Evolutionary conservation across 2,113 vertebrate genomes (phyloP).

Genomic region (Axis porcinus): DNA sequence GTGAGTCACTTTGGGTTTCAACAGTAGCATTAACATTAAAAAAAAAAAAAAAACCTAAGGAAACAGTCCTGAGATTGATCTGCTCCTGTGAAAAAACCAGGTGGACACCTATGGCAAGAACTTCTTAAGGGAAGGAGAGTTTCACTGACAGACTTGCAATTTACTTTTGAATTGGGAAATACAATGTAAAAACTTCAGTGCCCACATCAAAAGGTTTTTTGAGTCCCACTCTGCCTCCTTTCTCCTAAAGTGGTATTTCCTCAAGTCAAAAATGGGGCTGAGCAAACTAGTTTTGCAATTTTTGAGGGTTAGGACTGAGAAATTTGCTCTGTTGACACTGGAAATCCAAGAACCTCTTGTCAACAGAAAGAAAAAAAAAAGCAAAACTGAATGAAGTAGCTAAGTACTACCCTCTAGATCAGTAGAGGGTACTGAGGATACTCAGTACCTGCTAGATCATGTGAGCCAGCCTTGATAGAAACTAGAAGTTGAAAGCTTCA

Average conservation of each 20-base stretch:
- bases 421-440: neutral
- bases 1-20: slow-evolving; percentile 13
- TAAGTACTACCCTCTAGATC: neutral
- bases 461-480: neutral
- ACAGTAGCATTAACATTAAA: neutral
- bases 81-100: neutral
- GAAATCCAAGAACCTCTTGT: slow-evolving; percentile 36
- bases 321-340: neutral
- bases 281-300: slow-evolving; percentile 40
- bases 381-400: neutral
- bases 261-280: neutral
- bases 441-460: neutral
- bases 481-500: neutral
- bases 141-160: neutral
- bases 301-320: slow-evolving; percentile 7
- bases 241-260: neutral
- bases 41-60: neutral
- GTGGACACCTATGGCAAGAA: neutral
- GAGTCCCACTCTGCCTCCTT: neutral
- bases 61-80: neutral
- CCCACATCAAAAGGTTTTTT: slow-evolving; percentile 58
- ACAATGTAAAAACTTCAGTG: neutral
- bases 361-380: neutral
- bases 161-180: slow-evolving; percentile 61
- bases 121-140: neutral